Conservation (phyloP, 1,140 invertebrate genomes). For the Tetragnatha versicolor region DNA sequence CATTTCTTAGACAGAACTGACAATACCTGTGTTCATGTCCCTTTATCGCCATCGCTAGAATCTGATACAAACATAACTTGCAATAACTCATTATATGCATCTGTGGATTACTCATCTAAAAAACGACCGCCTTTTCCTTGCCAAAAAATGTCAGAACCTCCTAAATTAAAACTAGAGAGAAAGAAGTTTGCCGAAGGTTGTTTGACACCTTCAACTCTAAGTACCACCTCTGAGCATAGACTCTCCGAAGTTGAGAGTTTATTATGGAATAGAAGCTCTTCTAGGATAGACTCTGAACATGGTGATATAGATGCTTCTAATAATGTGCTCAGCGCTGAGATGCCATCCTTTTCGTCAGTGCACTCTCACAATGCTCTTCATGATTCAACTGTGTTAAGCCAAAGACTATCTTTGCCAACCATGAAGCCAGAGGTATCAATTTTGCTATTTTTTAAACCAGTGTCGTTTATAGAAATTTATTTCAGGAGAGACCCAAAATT, state of each 20-base stretch:
- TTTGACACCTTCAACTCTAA: conserved; percentile 47
- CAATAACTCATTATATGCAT: conserved; percentile 38
- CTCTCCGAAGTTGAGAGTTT: conserved; percentile 43
- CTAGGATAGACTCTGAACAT: conserved; percentile 64
- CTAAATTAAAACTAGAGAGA: conserved; percentile 63
- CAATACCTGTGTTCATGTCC: conserved; percentile 19
- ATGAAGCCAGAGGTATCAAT: neutral
- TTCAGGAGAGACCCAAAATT: no score
- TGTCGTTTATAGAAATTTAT: no score
- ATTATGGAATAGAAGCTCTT: conserved; percentile 58
- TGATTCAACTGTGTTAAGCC: neutral
- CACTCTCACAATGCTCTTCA: neutral
- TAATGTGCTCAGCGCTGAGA: conserved; percentile 56
- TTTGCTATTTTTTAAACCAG: no score
- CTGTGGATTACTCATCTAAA: conserved; percentile 51
- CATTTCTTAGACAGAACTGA: conserved; percentile 51
- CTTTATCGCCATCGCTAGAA: conserved; percentile 1
- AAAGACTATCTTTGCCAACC: conserved; percentile 10
- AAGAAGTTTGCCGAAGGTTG: conserved; percentile 61
- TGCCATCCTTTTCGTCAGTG: conserved; percentile 19
- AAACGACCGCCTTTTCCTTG: neutral
- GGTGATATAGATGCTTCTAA: conserved; percentile 63
- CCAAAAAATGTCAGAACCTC: conserved; percentile 59
- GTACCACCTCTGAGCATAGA: conserved; percentile 49
- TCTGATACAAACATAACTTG: neutral